Base-by-base conservation (phyloP, 64 coral and sea anemone genomes). In the Dendronephthya gigantea region DNA sequence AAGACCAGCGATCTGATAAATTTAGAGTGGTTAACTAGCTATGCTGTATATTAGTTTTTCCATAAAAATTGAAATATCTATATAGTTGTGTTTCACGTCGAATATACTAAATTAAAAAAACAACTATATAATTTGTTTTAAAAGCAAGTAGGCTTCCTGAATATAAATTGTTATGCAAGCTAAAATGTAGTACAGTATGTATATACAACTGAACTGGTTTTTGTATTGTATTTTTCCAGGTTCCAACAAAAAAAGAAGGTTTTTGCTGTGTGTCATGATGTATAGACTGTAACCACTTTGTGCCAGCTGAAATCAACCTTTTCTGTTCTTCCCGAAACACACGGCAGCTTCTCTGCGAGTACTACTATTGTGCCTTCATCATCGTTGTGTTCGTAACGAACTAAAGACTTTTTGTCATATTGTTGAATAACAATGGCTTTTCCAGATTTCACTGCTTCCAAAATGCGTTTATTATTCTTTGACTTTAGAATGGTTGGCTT, bases 301-400 rank as follows among this genome's bases (percentile, higher is more conserved):
- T 79, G 72, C 72, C 72, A 79, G 29, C 72, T 79, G 72, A 79
- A 79, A 79, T 36, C 72, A 34, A 79, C 72, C 14, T 79, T 34
- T 1, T 79, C 72, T 15, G 72, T 79, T 39, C 36, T 79, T 39
- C 72, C 72, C 36, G 72, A 36, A 79, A 79, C 32, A 79, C 31
- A 79, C 19, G 72, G 36, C 36, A 79, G 36, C 32, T 39, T 79
- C 36, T 79, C 72, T 4, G 72, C 72, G 17, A 79, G 29, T 17
- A 79, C 72, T 1, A 79, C 72, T 16, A 79, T 79, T 36, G 72
- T 39, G 7, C 72, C 72, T 36, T 79, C 72, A 35, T 19, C 32
- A 34, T 79, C 72, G 32, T 34, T 79, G 72, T 79, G 37, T 39
- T 79, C 72, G 36, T 79, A 79, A 79, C 72, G 72, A 39, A 79